Evolutionary conservation across 1,140 invertebrate genomes (phyloP).

Genomic region (Caligus rogercresseyi): DNA sequence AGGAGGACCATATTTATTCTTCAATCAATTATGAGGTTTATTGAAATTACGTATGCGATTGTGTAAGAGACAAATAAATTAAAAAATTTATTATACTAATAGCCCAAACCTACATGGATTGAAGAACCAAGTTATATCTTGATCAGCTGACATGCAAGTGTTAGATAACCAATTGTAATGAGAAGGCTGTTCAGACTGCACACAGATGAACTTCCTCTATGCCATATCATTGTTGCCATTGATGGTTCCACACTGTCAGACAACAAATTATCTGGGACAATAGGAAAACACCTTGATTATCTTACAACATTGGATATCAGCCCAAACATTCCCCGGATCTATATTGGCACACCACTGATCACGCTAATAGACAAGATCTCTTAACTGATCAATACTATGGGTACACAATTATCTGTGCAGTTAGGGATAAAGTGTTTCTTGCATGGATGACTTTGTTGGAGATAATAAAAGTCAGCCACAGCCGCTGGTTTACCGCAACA

Average conservation of each 20-base stretch:
- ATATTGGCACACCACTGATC: not conserved
- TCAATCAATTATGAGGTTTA: too few species aligned
- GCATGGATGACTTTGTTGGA: constrained; percentile 15
- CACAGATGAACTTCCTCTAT: not conserved
- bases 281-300: not conserved
- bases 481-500: not conserved
- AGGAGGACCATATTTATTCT: too few species aligned
- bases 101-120: too few species aligned
- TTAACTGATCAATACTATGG: constrained; percentile 9
- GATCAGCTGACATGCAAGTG: too few species aligned
- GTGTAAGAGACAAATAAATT: too few species aligned
- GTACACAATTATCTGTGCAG: constrained; percentile 15
- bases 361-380: not conserved
- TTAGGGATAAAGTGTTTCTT: constrained; percentile 15
- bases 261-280: not conserved
- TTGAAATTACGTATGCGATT: too few species aligned
- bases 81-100: too few species aligned
- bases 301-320: not conserved
- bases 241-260: not conserved
- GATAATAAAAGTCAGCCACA: not conserved
- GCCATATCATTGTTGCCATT: not conserved
- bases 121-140: too few species aligned
- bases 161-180: too few species aligned
- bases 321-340: not conserved
- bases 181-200: not conserved